Evolutionary conservation across 2,888 invertebrate genomes (phyloP).

Genomic region (Cosmorhoe ocellata): DNA sequence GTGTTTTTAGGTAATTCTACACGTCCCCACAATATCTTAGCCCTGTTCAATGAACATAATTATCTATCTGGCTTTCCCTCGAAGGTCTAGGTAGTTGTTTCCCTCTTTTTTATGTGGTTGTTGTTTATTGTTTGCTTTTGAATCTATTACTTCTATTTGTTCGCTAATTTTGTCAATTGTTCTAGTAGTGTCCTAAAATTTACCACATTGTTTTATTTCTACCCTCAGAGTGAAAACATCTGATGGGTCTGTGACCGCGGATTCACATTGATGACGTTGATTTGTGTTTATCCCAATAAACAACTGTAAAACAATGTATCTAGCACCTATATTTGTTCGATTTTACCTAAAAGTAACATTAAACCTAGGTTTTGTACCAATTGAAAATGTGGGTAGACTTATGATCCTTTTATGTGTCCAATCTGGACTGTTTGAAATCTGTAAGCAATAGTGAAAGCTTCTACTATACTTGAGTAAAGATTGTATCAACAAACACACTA

Average conservation of each 20-base stretch:
- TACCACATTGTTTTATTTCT: slow-evolving; percentile 58
- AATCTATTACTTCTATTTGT: slow-evolving; percentile 35
- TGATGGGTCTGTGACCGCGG: slow-evolving; percentile 50
- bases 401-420: not conserved
- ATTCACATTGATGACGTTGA: slow-evolving; percentile 78
- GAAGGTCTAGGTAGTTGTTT: slow-evolving; percentile 36
- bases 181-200: slow-evolving; percentile 19
- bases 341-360: not conserved
- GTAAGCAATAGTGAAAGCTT: not conserved
- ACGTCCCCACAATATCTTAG: not conserved
- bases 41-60: not conserved
- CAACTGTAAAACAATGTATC: slow-evolving; percentile 1
- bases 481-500: slow-evolving; percentile 3
- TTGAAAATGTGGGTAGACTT: slow-evolving; percentile 12
- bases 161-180: slow-evolving; percentile 31
- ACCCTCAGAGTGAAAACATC: slow-evolving; percentile 58
- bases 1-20: slow-evolving; percentile 1
- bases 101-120: slow-evolving; percentile 49
- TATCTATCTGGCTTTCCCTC: slow-evolving; percentile 5
- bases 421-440: not conserved
- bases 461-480: not conserved
- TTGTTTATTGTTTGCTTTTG: slow-evolving; percentile 63
- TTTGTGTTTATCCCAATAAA: slow-evolving; percentile 23
- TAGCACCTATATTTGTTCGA: not conserved
- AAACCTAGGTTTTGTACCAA: not conserved